phyloP scores from a whole-genome alignment of 2,113 vertebrate genomes.

The Syngnathus typhle region DNA sequence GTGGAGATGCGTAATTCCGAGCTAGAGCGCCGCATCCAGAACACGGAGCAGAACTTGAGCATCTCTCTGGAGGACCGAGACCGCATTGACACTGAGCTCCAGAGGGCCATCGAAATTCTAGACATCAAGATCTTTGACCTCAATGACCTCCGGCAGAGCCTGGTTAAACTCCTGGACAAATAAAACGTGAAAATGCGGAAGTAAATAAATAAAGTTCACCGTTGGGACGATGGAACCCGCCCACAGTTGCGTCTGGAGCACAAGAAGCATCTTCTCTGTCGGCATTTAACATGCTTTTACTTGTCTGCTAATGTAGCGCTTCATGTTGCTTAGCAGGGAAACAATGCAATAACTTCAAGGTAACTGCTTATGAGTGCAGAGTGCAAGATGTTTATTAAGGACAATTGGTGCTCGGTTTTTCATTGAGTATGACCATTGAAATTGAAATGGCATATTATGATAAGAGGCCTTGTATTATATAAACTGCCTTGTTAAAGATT shows the following conservation, averaged over 20 bases:
- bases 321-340: not conserved
- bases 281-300: slow-evolving; percentile 8
- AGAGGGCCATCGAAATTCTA: slow-evolving; percentile 83
- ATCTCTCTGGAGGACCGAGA: slow-evolving; percentile 79
- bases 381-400: not conserved
- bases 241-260: slow-evolving; percentile 19
- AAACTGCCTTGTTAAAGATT: not conserved
- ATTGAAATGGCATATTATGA: not conserved
- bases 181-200: slow-evolving; percentile 11
- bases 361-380: not conserved
- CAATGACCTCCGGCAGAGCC: slow-evolving; percentile 84
- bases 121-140: slow-evolving; percentile 94
- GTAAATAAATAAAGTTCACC: slow-evolving; percentile 1
- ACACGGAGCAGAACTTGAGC: slow-evolving; percentile 76
- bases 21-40: slow-evolving; percentile 79
- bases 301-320: not conserved
- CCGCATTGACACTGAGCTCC: slow-evolving; percentile 76
- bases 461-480: slow-evolving; percentile 5
- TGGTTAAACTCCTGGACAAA: slow-evolving; percentile 85
- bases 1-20: slow-evolving; percentile 81
- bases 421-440: not conserved
- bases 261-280: slow-evolving; percentile 25
- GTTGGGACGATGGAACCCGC: slow-evolving; percentile 10
- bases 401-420: not conserved
- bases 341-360: slow-evolving; percentile 3